Evolutionary conservation across 2,113 vertebrate species (phyloP), one percentile per base, ranked within the genome.

Genomic region (Neoarius graeffei): DNA sequence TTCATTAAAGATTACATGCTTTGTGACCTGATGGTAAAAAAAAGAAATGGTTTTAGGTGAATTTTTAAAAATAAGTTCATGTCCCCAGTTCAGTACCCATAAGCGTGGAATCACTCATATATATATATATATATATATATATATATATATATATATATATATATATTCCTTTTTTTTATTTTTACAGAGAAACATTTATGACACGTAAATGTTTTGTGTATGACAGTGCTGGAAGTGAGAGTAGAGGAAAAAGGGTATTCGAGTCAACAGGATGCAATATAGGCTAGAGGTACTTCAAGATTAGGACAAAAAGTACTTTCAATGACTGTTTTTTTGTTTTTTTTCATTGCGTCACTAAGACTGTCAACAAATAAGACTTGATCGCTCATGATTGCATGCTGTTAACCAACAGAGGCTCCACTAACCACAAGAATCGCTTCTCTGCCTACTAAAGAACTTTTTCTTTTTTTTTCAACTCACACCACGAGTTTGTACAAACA

Each of bases 201-300:
- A 86, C 56, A 64, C 7, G 76, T 71, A 86, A 88, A 90, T 67
- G 73, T 77, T 81, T 52, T 1, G 87, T 50, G 74, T 81, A 20
- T 59, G 69, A 82, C 84, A 35, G 11, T 77, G 80, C 59, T 73
- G 20, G n/a, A 66, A 15, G 50, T 3, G 59, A 94, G 95, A 95
- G 95, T 95, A 92, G 93, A 92, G 95, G 96, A 95, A 96, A 95
- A 95, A 96, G 95, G 96, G 97, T 94, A 96, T 96, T 96, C 97
- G 96, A 97, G 97, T 98, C 97, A 99, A 99, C 97, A 98, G 97
- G 97, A 98, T 97, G 96, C 97, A 95, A 96, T 92, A 95, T 94
- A 95, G 94, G 95, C 95, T 96, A 94, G 93, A 96, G 96, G 95
- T 93, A 93, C 95, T 95, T 93, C 94, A 94, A 96, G 95, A 96